A percentile compares a stretch with the other conserved stretches of the same genome.
phyloP scores from a whole-genome alignment of 2,113 vertebrate species.

The Vidua chalybeata region DNA sequence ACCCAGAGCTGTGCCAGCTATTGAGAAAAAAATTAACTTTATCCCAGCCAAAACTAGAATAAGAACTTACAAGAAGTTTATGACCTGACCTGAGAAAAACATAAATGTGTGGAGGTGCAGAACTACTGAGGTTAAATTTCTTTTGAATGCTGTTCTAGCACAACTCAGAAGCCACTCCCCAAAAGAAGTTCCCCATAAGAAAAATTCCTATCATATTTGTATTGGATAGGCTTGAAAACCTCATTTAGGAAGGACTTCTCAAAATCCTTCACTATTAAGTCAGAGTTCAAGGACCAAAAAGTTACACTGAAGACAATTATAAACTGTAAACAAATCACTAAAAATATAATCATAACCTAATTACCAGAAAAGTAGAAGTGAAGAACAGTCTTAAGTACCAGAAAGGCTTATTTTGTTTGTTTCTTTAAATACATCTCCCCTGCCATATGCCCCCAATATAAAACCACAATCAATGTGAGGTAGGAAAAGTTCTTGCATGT shows the following conservation, averaged over 20 bases:
- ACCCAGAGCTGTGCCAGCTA: not conserved
- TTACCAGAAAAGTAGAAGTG: not conserved
- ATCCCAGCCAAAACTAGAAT: not conserved
- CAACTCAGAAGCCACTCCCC: not conserved
- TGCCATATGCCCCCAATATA: not conserved
- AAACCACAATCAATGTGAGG: not conserved
- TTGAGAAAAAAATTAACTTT: not conserved
- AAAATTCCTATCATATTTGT: not conserved
- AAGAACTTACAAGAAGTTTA: not conserved
- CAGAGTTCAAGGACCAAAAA: not conserved
- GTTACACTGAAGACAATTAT: not conserved
- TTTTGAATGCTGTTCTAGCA: not conserved
- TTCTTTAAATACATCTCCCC: not conserved
- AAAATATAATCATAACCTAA: not conserved
- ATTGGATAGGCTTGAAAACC: not conserved
- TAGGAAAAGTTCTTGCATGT: not conserved
- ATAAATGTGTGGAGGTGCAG: not conserved
- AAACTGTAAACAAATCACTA: not conserved
- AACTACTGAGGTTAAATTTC: not conserved
- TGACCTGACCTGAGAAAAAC: not conserved
- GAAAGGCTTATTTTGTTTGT: not conserved
- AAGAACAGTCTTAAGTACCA: not conserved
- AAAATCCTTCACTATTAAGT: not conserved
- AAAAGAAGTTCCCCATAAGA: rapidly evolving
- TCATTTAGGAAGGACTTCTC: not conserved